Evolutionary conservation across 2,888 invertebrate genomes (phyloP), one percentile per base, ranked within the genome.

Genomic region (Thereva nobilitata): DNA sequence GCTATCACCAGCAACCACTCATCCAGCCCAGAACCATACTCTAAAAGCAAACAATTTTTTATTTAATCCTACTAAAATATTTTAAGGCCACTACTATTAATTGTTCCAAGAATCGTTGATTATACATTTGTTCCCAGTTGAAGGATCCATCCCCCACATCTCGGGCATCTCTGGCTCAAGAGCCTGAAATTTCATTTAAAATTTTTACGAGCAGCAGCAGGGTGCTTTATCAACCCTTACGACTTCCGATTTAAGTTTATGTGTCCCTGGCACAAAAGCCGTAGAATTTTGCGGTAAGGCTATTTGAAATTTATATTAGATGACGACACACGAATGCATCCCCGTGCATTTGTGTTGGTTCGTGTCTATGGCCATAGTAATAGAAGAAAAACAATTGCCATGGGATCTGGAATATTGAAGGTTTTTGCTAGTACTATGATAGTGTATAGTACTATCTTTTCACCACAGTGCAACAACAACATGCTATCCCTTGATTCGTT

Each of bases 241-340:
- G 9, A 7, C 49, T 10, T 12, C 59, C 59, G 40, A 59, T 47
- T 40, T 23, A 47, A 59, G 47, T 59, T 59, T 59, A 59, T 59
- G 59, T 59, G 59, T 47, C 59, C 49, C 52, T 34, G 52, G 52
- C 10, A 52, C 52, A 52, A 52, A 47, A 49, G 59, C 40, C 59
- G 59, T 49, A 5, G 59, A 59, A 47, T 59, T 59, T 59, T 23
- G 59, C 47, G 59, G 47, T 38, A 49, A 49, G 49, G 47, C 59
- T 47, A 59, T 59, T 59, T 59, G 23, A 59, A 59, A 59, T 59
- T 59, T 59, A 59, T 59, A 59, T 59, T 45, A 59, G 59, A 37
- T 49, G 23, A 23, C 23, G 23, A 23, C 23, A 23, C 23, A 23
- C 23, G 23, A 23, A 23, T 9, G 47, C 47, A 42, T 59, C 59